A percentile compares a stretch with the other conserved stretches of the same genome.
Conservation (phyloP, 2,888 invertebrate genomes). For the Taphrorychus bicolor region DNA sequence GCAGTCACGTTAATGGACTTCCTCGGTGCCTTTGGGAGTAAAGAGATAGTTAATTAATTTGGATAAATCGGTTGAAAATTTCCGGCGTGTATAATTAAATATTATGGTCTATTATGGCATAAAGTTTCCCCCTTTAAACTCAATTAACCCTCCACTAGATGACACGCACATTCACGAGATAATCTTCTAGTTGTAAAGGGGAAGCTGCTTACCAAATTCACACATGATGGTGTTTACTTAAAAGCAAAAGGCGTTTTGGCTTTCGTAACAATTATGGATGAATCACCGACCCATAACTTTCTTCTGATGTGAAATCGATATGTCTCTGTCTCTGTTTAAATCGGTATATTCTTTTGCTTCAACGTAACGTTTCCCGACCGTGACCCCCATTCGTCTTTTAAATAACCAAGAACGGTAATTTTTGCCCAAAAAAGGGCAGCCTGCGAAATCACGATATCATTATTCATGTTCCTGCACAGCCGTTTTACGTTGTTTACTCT, state of each 20-base stretch:
- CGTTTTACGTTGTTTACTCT: conserved; percentile 10
- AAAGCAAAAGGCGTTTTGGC: too few species aligned
- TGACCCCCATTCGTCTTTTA: conserved; percentile 15
- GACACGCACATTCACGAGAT: neutral
- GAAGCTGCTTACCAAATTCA: too few species aligned
- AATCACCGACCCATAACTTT: too few species aligned
- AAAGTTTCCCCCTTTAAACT: neutral
- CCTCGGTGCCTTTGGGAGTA: neutral
- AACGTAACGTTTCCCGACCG: too few species aligned
- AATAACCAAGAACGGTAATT: conserved; percentile 16
- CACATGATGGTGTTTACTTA: too few species aligned
- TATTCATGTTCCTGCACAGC: conserved; percentile 22
- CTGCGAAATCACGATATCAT: conserved; percentile 27
- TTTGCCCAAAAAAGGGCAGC: conserved; percentile 23
- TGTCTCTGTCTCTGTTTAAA: too few species aligned
- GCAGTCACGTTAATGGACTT: neutral
- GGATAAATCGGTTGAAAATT: neutral
- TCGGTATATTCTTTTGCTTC: too few species aligned
- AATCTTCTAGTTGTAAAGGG: too few species aligned
- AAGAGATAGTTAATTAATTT: neutral
- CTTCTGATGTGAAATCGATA: too few species aligned
- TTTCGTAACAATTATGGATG: too few species aligned
- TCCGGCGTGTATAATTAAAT: neutral
- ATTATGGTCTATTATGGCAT: neutral
- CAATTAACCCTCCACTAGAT: neutral